These are phyloP conservation scores for Apodemia zela DNA, from an alignment of 2,888 invertebrate genomes.

Conservation along the genomic window DNA sequence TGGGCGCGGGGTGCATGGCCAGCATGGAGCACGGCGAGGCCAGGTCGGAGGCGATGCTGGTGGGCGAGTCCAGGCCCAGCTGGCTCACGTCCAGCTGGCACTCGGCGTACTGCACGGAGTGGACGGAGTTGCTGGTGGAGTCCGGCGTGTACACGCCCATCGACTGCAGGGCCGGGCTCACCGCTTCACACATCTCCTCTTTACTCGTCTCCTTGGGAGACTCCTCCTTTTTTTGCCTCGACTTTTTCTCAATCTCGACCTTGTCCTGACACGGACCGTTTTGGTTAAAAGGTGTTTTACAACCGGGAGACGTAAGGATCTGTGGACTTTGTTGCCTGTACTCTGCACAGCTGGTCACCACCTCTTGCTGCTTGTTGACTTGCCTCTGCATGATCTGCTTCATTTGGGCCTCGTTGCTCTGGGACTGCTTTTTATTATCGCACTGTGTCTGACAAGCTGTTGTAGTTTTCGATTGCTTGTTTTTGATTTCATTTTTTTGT, in stretches of 20 bases:
- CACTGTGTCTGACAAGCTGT: slow-evolving; percentile 71
- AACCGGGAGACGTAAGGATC: slow-evolving; percentile 57
- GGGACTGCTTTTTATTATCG: slow-evolving; percentile 58
- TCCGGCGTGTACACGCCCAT: slow-evolving; percentile 94
- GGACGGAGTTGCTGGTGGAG: slow-evolving; percentile 90
- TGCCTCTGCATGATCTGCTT: slow-evolving; percentile 71
- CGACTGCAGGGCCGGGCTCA: slow-evolving; percentile 84
- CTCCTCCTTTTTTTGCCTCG: slow-evolving; percentile 69
- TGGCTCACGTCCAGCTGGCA: slow-evolving; percentile 92
- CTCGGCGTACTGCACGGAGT: slow-evolving; percentile 88
- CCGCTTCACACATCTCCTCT: slow-evolving; percentile 69
- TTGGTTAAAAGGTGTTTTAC: slow-evolving; percentile 57
- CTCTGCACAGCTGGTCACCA: slow-evolving; percentile 58
- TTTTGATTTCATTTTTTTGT: slow-evolving; percentile 66
- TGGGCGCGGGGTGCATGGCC: slow-evolving; percentile 72
- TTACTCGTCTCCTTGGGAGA: slow-evolving; percentile 59
- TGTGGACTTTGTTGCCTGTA: slow-evolving; percentile 66
- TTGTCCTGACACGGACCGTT: slow-evolving; percentile 63
- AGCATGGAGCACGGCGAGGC: slow-evolving; percentile 89
- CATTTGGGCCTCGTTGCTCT: slow-evolving; percentile 55
- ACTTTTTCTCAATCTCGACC: slow-evolving; percentile 68
- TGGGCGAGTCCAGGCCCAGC: slow-evolving; percentile 92
- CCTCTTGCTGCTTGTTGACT: slow-evolving; percentile 58
- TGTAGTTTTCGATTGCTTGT: slow-evolving; percentile 68
- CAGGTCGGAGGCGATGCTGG: slow-evolving; percentile 92